phyloP scores from a whole-genome alignment of 2,113 vertebrate genomes.

The Neogobius melanostomus region DNA sequence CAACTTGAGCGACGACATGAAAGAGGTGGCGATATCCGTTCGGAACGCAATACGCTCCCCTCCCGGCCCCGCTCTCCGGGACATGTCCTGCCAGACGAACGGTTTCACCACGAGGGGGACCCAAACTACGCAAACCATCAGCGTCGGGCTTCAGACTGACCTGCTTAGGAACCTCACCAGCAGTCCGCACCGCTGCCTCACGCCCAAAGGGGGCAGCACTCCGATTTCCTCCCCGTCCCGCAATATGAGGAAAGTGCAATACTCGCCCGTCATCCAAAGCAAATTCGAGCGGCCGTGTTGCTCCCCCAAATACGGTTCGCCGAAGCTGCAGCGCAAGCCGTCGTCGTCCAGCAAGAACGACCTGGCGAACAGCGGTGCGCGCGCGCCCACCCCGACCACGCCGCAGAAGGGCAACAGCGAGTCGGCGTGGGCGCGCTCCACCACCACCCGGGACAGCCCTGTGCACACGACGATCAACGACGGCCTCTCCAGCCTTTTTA shows the following conservation, averaged over 20 bases:
- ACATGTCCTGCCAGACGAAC: constrained; percentile 92
- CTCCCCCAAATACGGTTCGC: constrained; percentile 96
- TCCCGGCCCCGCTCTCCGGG: constrained; percentile 73
- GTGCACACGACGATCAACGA: constrained; percentile 97
- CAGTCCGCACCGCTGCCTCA: constrained; percentile 96
- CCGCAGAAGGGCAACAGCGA: constrained; percentile 91
- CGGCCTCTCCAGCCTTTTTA: constrained; percentile 97
- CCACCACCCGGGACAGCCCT: constrained; percentile 94
- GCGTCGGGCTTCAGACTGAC: constrained; percentile 92
- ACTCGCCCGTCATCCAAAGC: constrained; percentile 89
- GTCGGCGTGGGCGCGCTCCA: constrained; percentile 97
- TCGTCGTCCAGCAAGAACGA: constrained; percentile 63
- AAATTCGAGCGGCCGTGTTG: constrained; percentile 97
- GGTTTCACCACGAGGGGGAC: constrained; percentile 86
- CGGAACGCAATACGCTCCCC: constrained; percentile 82
- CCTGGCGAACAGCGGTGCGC: constrained; percentile 58
- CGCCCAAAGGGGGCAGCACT: constrained; percentile 86
- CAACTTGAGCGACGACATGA: constrained; percentile 98
- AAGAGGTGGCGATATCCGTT: constrained; percentile 94
- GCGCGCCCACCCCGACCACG: constrained; percentile 73
- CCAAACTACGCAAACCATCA: constrained; percentile 91
- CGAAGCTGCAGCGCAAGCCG: constrained; percentile 90
- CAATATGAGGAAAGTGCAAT: constrained; percentile 86
- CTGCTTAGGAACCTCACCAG: constrained; percentile 86
- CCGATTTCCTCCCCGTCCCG: constrained; percentile 93